Base-by-base conservation (phyloP, 2,797 vertebrate species). In the Dipus sagitta region DNA sequence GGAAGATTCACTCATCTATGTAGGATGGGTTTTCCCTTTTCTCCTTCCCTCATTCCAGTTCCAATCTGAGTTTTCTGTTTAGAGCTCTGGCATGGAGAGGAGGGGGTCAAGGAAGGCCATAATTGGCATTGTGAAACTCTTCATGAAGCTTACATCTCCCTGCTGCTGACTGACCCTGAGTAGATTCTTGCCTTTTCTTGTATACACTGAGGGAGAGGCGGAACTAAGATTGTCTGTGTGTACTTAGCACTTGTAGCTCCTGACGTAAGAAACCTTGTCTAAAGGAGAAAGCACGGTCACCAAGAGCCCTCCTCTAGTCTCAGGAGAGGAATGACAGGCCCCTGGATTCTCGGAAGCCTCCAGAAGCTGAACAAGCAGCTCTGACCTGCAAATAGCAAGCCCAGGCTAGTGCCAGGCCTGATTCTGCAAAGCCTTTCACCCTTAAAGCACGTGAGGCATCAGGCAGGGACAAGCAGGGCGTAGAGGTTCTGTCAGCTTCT, bases 351-450 rank as follows among this genome's bases (percentile, higher is more conserved):
- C 58, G 83, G 94, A 96, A 96, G 68, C 76, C n/a, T 95, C 94
- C 82, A 94, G 93, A 97, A 95, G 93, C 97, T 97, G 97, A 97
- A 23, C 72, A 88, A 76, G 95, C 96, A 93, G 81, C 84, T 95
- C 83, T 96, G 65, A 90, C 64, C 79, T 93, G 58, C 78, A 93
- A 94, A 95, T 14, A 96, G 94, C 93, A 96, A 90, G 68, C 90
- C 81, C 79, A 91, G 64, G 87, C 90, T 79, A 70, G 38, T 42
- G 83, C 62, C 86, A 94, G 91, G 68, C 93, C 96, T 96, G 96
- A 97, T 95, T 96, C 80, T 96, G 96, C 96, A 97, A 96, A 97
- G 78, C 85, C 79, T 96, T 97, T 97, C 87, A 97, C 86, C 26
- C 90, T 95, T 38, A 72, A 77, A 94, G 76, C 96, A 93, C 30